Evolutionary conservation across 2,797 vertebrate genomes (phyloP).

Genomic region (Halcyon leucocephala): DNA sequence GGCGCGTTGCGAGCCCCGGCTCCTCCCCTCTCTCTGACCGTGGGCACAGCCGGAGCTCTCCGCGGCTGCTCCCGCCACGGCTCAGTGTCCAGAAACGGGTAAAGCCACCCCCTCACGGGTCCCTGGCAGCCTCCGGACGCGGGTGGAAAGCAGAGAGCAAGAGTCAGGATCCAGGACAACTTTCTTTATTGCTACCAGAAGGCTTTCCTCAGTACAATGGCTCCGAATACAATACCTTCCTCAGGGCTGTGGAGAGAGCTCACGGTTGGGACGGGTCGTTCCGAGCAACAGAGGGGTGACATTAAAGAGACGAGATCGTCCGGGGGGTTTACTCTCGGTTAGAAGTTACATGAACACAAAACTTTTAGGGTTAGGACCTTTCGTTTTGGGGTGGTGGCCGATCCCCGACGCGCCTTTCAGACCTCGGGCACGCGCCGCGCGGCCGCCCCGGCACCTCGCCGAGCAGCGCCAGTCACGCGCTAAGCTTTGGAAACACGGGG

Average conservation of each 20-base stretch:
- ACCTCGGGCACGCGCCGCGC: background rate
- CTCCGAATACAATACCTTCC: constrained; percentile 76
- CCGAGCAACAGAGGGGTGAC: constrained; percentile 56
- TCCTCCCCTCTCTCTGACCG: background rate
- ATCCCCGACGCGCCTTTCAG: background rate
- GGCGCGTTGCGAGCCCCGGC: background rate
- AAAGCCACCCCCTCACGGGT: background rate
- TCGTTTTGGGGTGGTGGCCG: constrained; percentile 3
- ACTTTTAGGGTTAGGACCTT: background rate
- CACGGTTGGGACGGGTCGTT: constrained; percentile 55
- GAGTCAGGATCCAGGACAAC: constrained; percentile 75
- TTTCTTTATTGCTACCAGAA: constrained; percentile 87
- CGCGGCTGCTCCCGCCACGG: too few species aligned
- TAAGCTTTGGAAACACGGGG: background rate
- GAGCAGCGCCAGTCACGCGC: background rate
- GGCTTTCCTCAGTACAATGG: constrained; percentile 78
- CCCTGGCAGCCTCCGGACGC: fast-evolving
- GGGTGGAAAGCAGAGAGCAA: background rate
- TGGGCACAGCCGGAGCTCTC: fast-evolving
- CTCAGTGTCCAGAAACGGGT: too few species aligned
- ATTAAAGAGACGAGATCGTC: background rate
- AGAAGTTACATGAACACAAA: constrained; percentile 70
- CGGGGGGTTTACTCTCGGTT: constrained; percentile 30
- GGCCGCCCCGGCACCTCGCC: constrained; percentile 19
- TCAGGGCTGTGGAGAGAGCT: constrained; percentile 81